phyloP scores from a whole-genome alignment of 2,113 vertebrate genomes.

The Oophaga pumilio region DNA sequence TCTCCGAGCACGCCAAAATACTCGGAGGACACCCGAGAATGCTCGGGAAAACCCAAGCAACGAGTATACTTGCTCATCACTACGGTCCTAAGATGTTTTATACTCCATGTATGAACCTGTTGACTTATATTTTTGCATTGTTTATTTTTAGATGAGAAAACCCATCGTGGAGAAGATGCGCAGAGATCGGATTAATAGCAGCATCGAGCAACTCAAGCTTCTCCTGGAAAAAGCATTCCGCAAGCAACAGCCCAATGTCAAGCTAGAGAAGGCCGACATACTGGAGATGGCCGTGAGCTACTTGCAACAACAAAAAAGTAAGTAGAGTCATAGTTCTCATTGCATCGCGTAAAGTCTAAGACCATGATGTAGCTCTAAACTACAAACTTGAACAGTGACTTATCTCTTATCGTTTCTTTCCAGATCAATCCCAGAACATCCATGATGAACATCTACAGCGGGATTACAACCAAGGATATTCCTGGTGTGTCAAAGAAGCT shows the following conservation, averaged over 20 bases:
- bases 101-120: background rate
- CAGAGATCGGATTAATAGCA: constrained; percentile 79
- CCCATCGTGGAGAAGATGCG: constrained; percentile 81
- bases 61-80: too few relatives aligned
- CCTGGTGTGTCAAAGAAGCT: constrained; percentile 75
- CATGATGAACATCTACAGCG: constrained; percentile 57
- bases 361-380: constrained; percentile 60
- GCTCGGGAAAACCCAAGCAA: too few relatives aligned
- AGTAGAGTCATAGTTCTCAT: constrained; percentile 56
- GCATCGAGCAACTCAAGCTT: constrained; percentile 77
- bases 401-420: constrained; percentile 33
- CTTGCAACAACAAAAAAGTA: constrained; percentile 78
- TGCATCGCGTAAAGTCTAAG: constrained; percentile 62
- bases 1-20: too few relatives aligned
- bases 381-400: constrained; percentile 46
- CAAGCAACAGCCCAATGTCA: constrained; percentile 80
- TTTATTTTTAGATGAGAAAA: constrained; percentile 72
- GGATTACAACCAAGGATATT: constrained; percentile 71
- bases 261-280: constrained; percentile 86
- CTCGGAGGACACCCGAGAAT: too few relatives aligned
- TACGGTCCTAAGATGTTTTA: too few relatives aligned
- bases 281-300: constrained; percentile 87
- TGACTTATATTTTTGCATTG: constrained; percentile 18
- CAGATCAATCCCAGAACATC: constrained; percentile 11
- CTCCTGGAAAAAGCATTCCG: constrained; percentile 86